Percentiles rank a stretch among this genome's conserved stretches.
These are phyloP conservation scores for Pao palembangensis DNA, from an alignment of 2,113 vertebrate genomes.

Conservation along the genomic window DNA sequence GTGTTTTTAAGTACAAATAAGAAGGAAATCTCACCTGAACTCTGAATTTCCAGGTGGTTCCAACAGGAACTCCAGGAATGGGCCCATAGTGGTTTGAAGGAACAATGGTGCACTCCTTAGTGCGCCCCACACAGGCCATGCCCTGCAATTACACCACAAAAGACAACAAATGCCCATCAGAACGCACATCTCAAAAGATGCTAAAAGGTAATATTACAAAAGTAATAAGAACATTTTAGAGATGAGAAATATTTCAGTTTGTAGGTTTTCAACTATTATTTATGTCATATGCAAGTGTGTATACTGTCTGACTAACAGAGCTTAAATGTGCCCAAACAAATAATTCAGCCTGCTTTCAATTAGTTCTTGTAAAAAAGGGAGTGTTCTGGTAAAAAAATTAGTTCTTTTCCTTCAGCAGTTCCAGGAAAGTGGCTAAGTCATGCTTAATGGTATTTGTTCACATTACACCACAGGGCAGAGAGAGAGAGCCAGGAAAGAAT, in stretches of 20 bases:
- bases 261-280: constrained; percentile 22
- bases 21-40: constrained; percentile 80
- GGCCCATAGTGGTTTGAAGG: constrained; percentile 97
- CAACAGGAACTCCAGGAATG: constrained; percentile 92
- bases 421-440: constrained; percentile 66
- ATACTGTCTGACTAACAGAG: constrained; percentile 38
- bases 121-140: constrained; percentile 98
- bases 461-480: constrained; percentile 46
- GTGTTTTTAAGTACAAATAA: background rate
- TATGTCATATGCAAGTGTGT: constrained; percentile 27
- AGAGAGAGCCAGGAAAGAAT: constrained; percentile 24
- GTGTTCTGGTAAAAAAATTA: constrained; percentile 59
- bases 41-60: constrained; percentile 96
- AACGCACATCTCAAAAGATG: background rate
- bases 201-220: background rate
- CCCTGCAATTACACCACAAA: constrained; percentile 74
- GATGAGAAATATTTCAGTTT: constrained; percentile 25
- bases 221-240: background rate
- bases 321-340: constrained; percentile 50
- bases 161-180: background rate
- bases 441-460: constrained; percentile 62
- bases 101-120: constrained; percentile 97
- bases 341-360: constrained; percentile 64
- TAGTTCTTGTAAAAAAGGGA: constrained; percentile 48
- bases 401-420: constrained; percentile 62